A percentile compares a stretch with the other conserved stretches of the same genome.
phyloP scores from a whole-genome alignment of 2,888 invertebrate genomes.

The Drosophila helvetica region DNA sequence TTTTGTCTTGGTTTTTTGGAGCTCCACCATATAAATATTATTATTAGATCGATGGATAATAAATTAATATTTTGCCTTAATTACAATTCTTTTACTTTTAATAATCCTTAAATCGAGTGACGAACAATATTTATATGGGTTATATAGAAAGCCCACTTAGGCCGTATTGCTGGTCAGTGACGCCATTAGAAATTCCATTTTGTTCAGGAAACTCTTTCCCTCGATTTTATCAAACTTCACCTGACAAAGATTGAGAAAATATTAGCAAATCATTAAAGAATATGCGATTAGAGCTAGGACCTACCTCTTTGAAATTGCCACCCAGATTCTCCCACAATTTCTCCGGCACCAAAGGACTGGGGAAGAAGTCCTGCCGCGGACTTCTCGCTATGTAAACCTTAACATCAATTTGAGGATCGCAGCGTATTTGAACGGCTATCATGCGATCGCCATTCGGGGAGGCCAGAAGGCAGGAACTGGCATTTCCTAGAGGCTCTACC shows the following conservation, averaged over 20 bases:
- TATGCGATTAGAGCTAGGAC: not conserved
- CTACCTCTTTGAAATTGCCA: slow-evolving; percentile 94
- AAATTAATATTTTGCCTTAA: slow-evolving; percentile 13
- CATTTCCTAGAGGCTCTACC: slow-evolving; percentile 96
- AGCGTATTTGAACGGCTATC: slow-evolving; percentile 94
- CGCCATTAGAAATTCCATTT: slow-evolving; percentile 98
- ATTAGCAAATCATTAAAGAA: not conserved
- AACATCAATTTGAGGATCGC: slow-evolving; percentile 94
- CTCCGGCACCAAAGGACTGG: slow-evolving; percentile 93
- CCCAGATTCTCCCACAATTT: slow-evolving; percentile 97
- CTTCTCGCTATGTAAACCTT: slow-evolving; percentile 96
- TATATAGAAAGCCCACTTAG: slow-evolving; percentile 29
- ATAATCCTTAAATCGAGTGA: slow-evolving; percentile 25
- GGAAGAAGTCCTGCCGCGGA: slow-evolving; percentile 94
- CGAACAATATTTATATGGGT: slow-evolving; percentile 10
- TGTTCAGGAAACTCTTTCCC: slow-evolving; percentile 97
- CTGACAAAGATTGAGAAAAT: slow-evolving; percentile 50
- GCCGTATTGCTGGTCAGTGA: slow-evolving; percentile 81
- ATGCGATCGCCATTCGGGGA: slow-evolving; percentile 95
- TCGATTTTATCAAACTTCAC: slow-evolving; percentile 95
- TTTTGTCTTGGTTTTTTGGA: no score
- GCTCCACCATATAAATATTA: no score
- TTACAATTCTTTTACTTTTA: slow-evolving; percentile 32
- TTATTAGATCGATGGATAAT: not conserved
- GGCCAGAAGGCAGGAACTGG: slow-evolving; percentile 94